These are phyloP conservation scores for Pipa parva DNA, from an alignment of 2,113 vertebrate species.

Conservation along the genomic window DNA sequence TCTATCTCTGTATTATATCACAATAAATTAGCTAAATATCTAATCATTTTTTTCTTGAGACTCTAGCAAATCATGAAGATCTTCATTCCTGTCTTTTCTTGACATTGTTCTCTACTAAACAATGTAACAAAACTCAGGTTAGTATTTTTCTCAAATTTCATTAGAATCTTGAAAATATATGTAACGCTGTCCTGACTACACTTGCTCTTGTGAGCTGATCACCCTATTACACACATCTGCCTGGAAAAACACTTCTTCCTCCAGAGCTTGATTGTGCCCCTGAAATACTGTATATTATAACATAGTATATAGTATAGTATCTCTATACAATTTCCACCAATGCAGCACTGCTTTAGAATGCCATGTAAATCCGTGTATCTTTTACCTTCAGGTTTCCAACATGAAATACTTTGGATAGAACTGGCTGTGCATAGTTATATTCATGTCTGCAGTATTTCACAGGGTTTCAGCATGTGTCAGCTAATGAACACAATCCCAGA, in stretches of 20 bases:
- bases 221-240: no score
- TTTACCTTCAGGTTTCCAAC: neutral
- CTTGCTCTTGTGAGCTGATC: no score
- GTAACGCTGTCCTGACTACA: no score
- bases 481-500: neutral
- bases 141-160: neutral
- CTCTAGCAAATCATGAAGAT: neutral
- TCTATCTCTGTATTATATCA: neutral
- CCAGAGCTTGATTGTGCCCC: no score
- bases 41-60: neutral
- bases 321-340: neutral
- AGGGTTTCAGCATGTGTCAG: neutral
- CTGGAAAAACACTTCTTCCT: no score
- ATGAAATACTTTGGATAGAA: neutral
- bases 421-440: neutral
- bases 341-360: neutral
- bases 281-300: no score
- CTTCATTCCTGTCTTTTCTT: neutral
- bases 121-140: neutral
- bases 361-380: no score
- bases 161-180: no score
- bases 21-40: neutral
- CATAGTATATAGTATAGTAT: no score
- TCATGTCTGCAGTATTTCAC: neutral
- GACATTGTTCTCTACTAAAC: no score